phyloP scores from a whole-genome alignment of 2,888 invertebrate genomes.

The Matsumyia berberina region DNA sequence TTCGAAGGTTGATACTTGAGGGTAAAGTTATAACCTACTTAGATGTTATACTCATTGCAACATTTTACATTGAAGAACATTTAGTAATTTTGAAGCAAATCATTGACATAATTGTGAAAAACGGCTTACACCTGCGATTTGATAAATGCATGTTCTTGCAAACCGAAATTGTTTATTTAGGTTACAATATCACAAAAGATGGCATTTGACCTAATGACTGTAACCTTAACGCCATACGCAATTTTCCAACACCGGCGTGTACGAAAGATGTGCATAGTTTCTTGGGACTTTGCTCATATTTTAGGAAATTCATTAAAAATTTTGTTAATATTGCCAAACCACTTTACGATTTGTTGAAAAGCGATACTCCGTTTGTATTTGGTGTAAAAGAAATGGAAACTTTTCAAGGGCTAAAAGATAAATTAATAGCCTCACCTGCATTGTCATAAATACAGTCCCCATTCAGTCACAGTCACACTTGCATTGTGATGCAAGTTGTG shows the following conservation, averaged over 20 bases:
- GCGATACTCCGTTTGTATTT: slow-evolving; percentile 26
- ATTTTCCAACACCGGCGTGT: neutral
- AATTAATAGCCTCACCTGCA: too few relatives aligned
- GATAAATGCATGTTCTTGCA: slow-evolving; percentile 3
- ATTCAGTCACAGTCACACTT: slow-evolving; percentile 77
- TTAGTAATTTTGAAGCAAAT: neutral
- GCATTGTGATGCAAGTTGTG: slow-evolving; percentile 78
- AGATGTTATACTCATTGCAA: neutral
- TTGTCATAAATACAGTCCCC: too few relatives aligned
- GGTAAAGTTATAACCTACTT: neutral
- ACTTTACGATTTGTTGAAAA: slow-evolving; percentile 77
- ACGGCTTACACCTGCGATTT: neutral
- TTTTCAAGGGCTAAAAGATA: slow-evolving; percentile 48
- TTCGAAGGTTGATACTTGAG: neutral
- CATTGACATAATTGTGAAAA: neutral
- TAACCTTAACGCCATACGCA: neutral
- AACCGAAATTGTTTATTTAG: neutral
- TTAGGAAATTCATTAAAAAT: slow-evolving; percentile 78
- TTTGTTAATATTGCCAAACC: slow-evolving; percentile 77
- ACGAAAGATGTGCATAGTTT: too few relatives aligned
- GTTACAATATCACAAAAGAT: neutral
- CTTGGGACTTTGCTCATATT: slow-evolving; percentile 50
- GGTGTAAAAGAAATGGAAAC: slow-evolving; percentile 13
- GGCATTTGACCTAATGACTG: slow-evolving; percentile 1
- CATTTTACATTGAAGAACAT: neutral